Conservation (phyloP, 92 coral and sea anemone genomes). For the Micromussa lordhowensis region DNA sequence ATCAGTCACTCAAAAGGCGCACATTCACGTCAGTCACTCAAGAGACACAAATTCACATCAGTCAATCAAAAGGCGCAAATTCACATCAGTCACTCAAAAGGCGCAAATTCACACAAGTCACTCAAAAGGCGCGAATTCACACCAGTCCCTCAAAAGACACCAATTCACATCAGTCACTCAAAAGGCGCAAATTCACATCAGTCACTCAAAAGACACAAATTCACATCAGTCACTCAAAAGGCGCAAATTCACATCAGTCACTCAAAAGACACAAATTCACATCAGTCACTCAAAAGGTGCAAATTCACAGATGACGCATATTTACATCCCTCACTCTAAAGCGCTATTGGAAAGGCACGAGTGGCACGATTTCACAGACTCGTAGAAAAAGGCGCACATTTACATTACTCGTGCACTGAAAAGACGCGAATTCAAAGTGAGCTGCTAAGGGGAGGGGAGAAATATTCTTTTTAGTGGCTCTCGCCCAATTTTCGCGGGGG, state of each 20-base stretch:
- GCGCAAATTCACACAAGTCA: background rate
- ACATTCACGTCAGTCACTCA: background rate
- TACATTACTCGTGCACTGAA: background rate
- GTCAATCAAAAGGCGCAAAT: background rate
- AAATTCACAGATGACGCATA: background rate
- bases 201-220: too few species aligned
- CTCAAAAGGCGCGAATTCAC: background rate
- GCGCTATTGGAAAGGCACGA: too few species aligned
- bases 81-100: background rate
- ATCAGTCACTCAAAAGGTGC: background rate
- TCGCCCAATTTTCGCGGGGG: too few species aligned
- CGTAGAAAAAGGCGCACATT: background rate
- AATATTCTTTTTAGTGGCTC: too few species aligned
- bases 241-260: background rate
- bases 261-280: background rate
- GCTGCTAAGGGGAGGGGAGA: too few species aligned
- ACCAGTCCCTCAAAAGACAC: too few species aligned
- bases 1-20: background rate
- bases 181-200: too few species aligned
- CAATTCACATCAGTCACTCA: too few species aligned
- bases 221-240: too few species aligned
- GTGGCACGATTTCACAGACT: background rate
- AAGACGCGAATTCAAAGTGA: background rate
- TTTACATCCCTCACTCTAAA: too few species aligned
- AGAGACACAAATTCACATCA: background rate